Base-by-base conservation (phyloP, 2,888 invertebrate genomes). In the Amphiduros pacificus region DNA sequence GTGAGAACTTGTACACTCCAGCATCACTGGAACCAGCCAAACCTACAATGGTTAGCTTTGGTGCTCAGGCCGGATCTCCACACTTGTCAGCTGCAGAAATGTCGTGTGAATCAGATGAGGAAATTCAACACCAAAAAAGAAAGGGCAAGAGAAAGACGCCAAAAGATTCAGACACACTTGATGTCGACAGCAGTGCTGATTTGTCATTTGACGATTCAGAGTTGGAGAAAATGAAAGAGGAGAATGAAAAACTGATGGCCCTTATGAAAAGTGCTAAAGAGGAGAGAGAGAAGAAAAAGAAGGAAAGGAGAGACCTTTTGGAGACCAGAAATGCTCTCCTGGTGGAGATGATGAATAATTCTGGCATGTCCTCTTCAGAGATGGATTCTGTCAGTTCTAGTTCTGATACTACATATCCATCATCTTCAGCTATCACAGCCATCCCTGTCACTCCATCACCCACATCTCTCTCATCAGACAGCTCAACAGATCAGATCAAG, bases 211-310 rank as follows among this genome's bases (percentile, higher is more conserved):
- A n/a, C n/a, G 60, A 61, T 28, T 60, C 60, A 17, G 36, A 52
- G 11, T 27, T 63, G 27, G 40, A 40, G 5, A 27, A 20, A 1
- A 20, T 63, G n/a, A 50, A 48, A 22, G 56, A 55, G 36, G 63
- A 63, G 32, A 60, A 63, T 61, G 63, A 58, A 26, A 63, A 55
- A 22, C 27, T 63, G 29, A 32, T 63, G 22, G 55, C 40, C 3
- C 28, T 58, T 1, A 62, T 63, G 29, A 36, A 48, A n/a, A 60
- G 51, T 24, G 51, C 63, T 14, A 61, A 60, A 48, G 55, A 49
- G 14, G 60, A 63, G 20, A 2, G 62, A 48, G 48, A 44, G 26
- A n/a, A 31, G 11, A 29, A 54, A 20, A 36, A 52, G 1, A 49
- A 14, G 22, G 53, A 54, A 36, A 27, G 62, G 24, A 40, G 49